A percentile compares a stretch with the other conserved stretches of the same genome.
phyloP scores from a whole-genome alignment of 2,888 invertebrate species.

The Aporophyla lueneburgensis region DNA sequence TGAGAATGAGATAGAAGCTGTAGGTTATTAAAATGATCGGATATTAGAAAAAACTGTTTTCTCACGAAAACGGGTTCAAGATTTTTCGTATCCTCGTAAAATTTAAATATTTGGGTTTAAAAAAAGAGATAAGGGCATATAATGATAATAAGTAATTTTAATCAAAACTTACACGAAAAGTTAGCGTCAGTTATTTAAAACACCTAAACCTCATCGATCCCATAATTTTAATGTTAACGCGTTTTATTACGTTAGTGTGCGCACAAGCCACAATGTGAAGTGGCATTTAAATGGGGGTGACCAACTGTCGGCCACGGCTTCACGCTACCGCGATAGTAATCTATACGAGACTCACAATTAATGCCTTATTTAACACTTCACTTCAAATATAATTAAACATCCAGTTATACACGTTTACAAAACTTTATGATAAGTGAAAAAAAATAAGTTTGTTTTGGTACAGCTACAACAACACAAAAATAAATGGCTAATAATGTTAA shows the following conservation, averaged over 20 bases:
- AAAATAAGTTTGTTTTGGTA: conserved; percentile 13
- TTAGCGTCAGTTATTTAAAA: conserved; percentile 34
- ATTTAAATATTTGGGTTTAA: not conserved
- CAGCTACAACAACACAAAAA: conserved; percentile 11
- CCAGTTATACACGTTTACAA: conserved; percentile 59
- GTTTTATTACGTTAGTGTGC: conserved; percentile 83
- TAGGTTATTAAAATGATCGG: conserved; percentile 51
- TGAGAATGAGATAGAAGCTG: conserved; percentile 80
- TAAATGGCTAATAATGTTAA: conserved; percentile 32
- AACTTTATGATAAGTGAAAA: conserved; percentile 32
- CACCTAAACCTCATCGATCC: conserved; percentile 68
- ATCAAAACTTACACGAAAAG: conserved; percentile 18
- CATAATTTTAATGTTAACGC: conserved; percentile 82
- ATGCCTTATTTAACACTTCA: conserved; percentile 86
- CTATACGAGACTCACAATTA: conserved; percentile 87
- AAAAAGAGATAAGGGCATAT: not conserved
- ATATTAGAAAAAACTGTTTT: not conserved
- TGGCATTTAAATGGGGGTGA: conserved; percentile 90
- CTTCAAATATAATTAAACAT: conserved; percentile 72
- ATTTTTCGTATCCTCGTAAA: not conserved
- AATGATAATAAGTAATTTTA: not conserved
- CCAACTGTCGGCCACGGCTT: conserved; percentile 90
- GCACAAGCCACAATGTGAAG: conserved; percentile 90
- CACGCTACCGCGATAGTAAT: conserved; percentile 88
- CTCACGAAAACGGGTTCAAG: not conserved